phyloP scores from a whole-genome alignment of 2,888 invertebrate genomes.

The Papilio elwesi region DNA sequence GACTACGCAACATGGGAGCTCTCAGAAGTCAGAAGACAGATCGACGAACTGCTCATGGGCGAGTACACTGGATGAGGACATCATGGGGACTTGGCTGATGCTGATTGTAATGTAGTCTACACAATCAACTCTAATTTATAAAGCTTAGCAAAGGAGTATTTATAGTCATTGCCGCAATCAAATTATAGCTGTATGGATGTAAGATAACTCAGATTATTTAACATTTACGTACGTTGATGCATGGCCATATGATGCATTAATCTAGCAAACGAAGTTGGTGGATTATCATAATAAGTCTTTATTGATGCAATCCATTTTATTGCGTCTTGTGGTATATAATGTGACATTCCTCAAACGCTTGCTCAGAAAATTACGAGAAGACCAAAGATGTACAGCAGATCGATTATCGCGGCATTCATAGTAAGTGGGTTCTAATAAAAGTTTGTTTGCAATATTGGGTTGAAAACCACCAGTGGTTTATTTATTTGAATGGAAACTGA shows the following conservation, averaged over 20 bases:
- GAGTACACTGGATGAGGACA: too few relatives aligned
- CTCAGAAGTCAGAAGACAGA: too few relatives aligned
- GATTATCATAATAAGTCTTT: constrained; percentile 9
- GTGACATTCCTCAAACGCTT: background rate
- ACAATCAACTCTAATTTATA: too few relatives aligned
- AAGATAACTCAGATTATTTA: background rate
- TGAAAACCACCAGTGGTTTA: too few relatives aligned
- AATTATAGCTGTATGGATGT: too few relatives aligned
- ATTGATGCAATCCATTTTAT: constrained; percentile 15
- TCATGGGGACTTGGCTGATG: too few relatives aligned
- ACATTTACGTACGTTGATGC: background rate
- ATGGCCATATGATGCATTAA: background rate
- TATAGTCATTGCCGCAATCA: too few relatives aligned
- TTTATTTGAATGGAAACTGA: too few relatives aligned
- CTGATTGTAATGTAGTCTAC: too few relatives aligned
- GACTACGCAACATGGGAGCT: too few relatives aligned
- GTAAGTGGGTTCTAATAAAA: background rate
- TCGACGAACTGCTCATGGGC: too few relatives aligned
- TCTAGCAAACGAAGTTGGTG: background rate
- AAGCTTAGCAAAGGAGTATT: too few relatives aligned
- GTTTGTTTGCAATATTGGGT: background rate
- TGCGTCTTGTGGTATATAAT: constrained; percentile 7
- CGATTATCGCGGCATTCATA: constrained; percentile 5
- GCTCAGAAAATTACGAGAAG: background rate
- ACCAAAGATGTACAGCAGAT: constrained; percentile 9